Percentiles rank a stretch among this genome's conserved stretches.
phyloP scores from a whole-genome alignment of 35 echinoderm and acorn worm genomes.

The Holothuria glaberrima region DNA sequence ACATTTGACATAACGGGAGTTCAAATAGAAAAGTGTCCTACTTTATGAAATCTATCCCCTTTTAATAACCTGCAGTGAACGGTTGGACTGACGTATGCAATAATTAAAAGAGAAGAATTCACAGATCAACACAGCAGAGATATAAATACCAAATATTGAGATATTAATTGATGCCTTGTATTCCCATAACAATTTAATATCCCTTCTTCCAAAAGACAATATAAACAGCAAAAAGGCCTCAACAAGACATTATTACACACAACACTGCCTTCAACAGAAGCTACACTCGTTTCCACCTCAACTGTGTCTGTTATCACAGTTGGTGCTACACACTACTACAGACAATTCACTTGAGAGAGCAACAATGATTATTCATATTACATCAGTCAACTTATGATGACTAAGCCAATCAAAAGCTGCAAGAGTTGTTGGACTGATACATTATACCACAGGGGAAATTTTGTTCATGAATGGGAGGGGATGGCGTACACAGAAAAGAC shows the following conservation, averaged over 20 bases:
- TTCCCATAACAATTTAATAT: too few species aligned
- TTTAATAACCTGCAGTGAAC: too few species aligned
- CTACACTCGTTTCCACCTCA: not conserved
- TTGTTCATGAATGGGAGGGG: conserved; percentile 46
- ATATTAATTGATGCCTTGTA: too few species aligned
- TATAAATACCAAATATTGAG: too few species aligned
- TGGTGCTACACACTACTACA: not conserved
- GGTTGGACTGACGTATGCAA: too few species aligned
- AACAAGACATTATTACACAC: not conserved
- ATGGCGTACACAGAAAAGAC: not conserved
- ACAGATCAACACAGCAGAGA: too few species aligned
- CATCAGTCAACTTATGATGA: conserved; percentile 9
- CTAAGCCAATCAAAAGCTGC: conserved; percentile 46
- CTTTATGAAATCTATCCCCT: too few species aligned
- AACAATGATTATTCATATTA: conserved; percentile 32
- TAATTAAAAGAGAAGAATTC: too few species aligned
- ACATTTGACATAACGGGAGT: not conserved
- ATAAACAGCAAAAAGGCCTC: conserved; percentile 25
- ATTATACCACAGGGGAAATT: conserved; percentile 23
- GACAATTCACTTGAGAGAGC: not conserved
- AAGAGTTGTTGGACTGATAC: conserved; percentile 48
- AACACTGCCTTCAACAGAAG: conserved; percentile 5
- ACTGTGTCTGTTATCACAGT: conserved; percentile 7
- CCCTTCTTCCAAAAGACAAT: conserved; percentile 1
- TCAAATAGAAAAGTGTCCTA: not conserved